Conservation (phyloP, 2,797 vertebrate genomes). For the Bradypodion ventrale region DNA sequence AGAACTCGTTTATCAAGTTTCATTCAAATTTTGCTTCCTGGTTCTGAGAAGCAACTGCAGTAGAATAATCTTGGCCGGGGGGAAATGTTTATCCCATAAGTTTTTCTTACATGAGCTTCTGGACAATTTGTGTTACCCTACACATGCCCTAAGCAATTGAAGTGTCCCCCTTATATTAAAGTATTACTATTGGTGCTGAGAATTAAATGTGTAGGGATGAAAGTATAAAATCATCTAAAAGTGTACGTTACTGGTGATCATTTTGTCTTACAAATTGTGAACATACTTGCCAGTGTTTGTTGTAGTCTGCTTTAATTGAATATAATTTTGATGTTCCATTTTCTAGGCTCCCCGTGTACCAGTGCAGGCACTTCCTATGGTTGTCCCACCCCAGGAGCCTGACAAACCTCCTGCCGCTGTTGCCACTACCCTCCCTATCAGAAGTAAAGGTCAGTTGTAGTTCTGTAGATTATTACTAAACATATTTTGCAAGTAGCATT, state of each 20-base stretch:
- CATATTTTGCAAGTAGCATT: constrained; percentile 50
- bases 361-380: constrained; percentile 86
- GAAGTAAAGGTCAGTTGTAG: constrained; percentile 83
- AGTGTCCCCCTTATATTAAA: accelerated
- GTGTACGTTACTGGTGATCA: neutral
- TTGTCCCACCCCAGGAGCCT: constrained; percentile 84
- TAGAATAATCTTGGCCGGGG: accelerated
- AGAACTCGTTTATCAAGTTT: neutral
- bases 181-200: constrained; percentile 7
- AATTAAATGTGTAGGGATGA: accelerated
- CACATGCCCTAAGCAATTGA: neutral
- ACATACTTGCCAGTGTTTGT: neutral
- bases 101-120: neutral
- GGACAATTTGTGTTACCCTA: accelerated
- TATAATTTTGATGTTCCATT: constrained; percentile 58
- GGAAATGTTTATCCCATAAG: neutral
- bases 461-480: constrained; percentile 58
- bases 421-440: constrained; percentile 80
- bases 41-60: accelerated
- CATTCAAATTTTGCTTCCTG: neutral
- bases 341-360: constrained; percentile 84
- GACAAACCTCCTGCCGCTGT: constrained; percentile 84
- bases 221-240: neutral
- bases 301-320: constrained; percentile 41
- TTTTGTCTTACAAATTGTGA: neutral